These are phyloP conservation scores for Sinhomidia bicolor DNA, from an alignment of 2,888 invertebrate species.

Conservation along the genomic window DNA sequence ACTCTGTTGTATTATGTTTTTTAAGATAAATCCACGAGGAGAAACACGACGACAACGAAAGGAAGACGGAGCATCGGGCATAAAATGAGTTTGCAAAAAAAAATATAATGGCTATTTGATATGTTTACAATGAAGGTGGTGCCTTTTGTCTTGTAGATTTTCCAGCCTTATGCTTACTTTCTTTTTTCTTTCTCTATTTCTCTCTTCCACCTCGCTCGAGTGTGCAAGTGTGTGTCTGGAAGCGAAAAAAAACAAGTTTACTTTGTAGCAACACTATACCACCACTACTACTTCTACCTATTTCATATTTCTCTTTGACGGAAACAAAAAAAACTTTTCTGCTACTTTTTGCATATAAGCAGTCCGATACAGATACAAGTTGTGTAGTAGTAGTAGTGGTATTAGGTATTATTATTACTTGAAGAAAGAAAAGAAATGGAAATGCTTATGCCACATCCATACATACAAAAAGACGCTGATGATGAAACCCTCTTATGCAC, in stretches of 20 bases:
- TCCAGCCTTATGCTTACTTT: slow-evolving; percentile 9
- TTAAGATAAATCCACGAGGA: slow-evolving; percentile 26
- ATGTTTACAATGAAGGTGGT: slow-evolving; percentile 58
- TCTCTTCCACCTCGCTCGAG: too few relatives aligned
- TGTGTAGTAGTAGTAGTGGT: too few relatives aligned
- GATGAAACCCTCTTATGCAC: slow-evolving; percentile 33
- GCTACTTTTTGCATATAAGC: too few relatives aligned
- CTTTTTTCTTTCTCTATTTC: not conserved
- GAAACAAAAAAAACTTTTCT: not conserved
- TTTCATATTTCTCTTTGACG: not conserved
- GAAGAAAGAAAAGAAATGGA: not conserved
- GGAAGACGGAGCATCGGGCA: not conserved
- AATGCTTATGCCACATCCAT: too few relatives aligned
- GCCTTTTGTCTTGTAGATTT: slow-evolving; percentile 62
- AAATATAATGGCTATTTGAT: slow-evolving; percentile 64
- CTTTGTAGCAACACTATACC: not conserved
- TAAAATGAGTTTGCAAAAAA: slow-evolving; percentile 41
- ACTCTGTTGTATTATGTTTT: not conserved
- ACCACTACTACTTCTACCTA: not conserved
- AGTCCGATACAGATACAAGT: too few relatives aligned
- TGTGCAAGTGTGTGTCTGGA: not conserved
- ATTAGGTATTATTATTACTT: too few relatives aligned
- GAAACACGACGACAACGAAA: too few relatives aligned
- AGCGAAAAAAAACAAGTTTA: not conserved
- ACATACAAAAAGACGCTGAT: too few relatives aligned